Percentiles rank a stretch among this genome's conserved stretches.
Conservation (phyloP, 2,113 vertebrate genomes). For the Patagioenas fasciata region DNA sequence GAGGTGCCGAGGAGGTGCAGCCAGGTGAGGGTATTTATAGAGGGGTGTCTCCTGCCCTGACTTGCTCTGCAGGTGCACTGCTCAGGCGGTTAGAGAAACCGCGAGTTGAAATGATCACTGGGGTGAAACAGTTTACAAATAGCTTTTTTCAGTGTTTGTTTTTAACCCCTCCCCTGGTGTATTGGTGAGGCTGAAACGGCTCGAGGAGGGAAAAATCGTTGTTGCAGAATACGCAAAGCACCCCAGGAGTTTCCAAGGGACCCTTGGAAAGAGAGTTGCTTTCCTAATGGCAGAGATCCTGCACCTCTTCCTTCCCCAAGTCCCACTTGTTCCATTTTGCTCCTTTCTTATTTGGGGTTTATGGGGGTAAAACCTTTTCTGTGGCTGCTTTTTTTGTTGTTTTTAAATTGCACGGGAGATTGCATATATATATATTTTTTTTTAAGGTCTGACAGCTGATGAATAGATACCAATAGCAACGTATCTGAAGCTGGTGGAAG, state of each 20-base stretch:
- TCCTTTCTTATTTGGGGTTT: background rate
- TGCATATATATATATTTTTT: too few relatives aligned
- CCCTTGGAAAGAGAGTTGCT: fast-evolving
- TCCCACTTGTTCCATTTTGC: background rate
- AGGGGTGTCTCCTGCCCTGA: conserved; percentile 12
- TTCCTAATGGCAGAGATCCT: background rate
- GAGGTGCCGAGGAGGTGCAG: fast-evolving
- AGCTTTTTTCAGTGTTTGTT: conserved; percentile 66
- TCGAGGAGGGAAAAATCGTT: background rate
- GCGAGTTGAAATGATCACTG: conserved; percentile 18
- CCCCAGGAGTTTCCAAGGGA: background rate
- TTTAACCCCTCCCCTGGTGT: background rate
- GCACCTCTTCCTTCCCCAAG: fast-evolving
- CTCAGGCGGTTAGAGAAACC: conserved; percentile 65
- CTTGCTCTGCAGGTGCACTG: conserved; percentile 68
- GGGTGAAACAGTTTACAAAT: conserved; percentile 67
- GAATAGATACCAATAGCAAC: fast-evolving
- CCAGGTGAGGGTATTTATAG: background rate
- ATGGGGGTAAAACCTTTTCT: background rate
- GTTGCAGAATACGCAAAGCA: background rate
- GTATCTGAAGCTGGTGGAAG: background rate
- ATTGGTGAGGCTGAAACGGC: background rate
- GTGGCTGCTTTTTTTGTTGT: background rate
- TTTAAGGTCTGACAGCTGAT: background rate
- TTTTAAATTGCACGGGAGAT: too few relatives aligned